Percentiles rank a stretch among this genome's conserved stretches.
phyloP scores from a whole-genome alignment of 2,113 vertebrate genomes.

The Dromas ardeola region DNA sequence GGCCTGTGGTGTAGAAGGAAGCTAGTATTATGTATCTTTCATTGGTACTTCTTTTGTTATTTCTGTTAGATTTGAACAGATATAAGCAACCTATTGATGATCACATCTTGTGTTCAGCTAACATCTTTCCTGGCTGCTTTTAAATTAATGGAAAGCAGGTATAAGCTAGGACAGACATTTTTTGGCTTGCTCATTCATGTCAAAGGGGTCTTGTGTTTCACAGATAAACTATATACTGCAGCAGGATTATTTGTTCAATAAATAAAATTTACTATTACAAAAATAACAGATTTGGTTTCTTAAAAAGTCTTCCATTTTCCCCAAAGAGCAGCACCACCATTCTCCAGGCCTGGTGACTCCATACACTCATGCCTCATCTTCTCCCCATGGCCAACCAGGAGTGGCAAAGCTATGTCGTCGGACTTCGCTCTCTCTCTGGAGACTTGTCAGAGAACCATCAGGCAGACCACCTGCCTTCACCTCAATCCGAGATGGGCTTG shows the following conservation, averaged over 20 bases:
- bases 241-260: not conserved
- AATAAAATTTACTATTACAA: not conserved
- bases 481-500: not conserved
- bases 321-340: not conserved
- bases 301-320: not conserved
- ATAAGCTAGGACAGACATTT: not conserved
- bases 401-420: not conserved
- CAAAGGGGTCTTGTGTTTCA: not conserved
- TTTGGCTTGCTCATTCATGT: not conserved
- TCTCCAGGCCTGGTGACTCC: not conserved
- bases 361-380: not conserved
- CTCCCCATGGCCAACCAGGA: not conserved
- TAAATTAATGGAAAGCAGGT: not conserved
- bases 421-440: not conserved
- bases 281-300: not conserved
- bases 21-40: not conserved
- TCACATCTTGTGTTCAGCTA: not conserved
- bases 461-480: not conserved
- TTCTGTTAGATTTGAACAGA: not conserved
- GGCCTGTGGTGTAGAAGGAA: conserved; percentile 10
- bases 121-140: not conserved
- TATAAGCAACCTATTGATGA: not conserved
- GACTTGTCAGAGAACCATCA: not conserved
- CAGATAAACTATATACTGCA: not conserved
- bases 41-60: not conserved